Conservation (phyloP, 2,888 invertebrate species). For the Conomelus anceps region DNA sequence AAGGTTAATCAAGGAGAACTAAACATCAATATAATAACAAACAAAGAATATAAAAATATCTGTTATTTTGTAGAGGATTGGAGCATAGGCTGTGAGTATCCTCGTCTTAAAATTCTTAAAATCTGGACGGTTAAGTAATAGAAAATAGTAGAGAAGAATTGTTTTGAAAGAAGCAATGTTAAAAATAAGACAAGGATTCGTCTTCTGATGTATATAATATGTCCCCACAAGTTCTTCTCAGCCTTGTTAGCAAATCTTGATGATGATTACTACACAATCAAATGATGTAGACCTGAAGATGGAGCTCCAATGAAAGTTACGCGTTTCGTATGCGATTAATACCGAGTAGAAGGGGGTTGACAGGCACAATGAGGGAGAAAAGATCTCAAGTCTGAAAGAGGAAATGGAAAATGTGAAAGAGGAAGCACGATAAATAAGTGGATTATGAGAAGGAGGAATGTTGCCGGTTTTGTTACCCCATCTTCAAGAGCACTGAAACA, state of each 20-base stretch:
- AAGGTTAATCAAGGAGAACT: no score
- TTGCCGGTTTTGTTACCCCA: constrained; percentile 4
- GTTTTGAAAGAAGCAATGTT: no score
- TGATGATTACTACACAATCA: background rate
- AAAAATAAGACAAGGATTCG: no score
- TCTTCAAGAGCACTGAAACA: constrained; percentile 6
- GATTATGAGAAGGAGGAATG: background rate
- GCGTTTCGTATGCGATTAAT: background rate
- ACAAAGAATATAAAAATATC: no score
- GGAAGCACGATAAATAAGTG: constrained; percentile 8
- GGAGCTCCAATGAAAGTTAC: background rate
- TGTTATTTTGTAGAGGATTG: no score
- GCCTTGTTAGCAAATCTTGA: background rate
- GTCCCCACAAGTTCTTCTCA: no score
- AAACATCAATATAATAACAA: no score
- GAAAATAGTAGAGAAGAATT: no score
- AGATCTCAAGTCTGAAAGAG: background rate
- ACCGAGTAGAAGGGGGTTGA: background rate
- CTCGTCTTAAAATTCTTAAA: no score
- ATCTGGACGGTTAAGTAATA: no score
- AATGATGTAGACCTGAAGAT: background rate
- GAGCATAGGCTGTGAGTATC: no score
- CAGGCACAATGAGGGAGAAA: background rate
- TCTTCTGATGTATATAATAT: no score
- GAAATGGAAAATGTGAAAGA: background rate